Percentiles rank a stretch among this genome's conserved stretches.
These are phyloP conservation scores for Acanthoscelides obtectus DNA, from an alignment of 2,888 invertebrate species.

Conservation along the genomic window DNA sequence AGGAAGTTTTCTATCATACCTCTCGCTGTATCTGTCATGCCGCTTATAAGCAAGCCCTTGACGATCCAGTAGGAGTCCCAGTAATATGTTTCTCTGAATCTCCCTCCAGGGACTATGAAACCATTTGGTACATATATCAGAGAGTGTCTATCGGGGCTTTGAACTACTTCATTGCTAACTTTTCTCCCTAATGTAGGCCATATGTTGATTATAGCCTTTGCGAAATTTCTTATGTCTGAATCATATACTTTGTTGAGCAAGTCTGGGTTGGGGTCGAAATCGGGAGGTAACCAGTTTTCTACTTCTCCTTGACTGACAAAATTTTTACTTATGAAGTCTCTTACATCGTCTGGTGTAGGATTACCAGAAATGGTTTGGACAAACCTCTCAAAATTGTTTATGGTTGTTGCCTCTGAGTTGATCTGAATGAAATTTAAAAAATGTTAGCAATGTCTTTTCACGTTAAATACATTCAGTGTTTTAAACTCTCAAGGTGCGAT, in stretches of 20 bases:
- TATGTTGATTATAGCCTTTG: conserved; percentile 55
- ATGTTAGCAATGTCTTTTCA: too few relatives aligned
- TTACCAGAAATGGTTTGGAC: conserved; percentile 48
- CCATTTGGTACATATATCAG: conserved; percentile 48
- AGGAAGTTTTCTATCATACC: conserved; percentile 77
- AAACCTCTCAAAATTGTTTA: conserved; percentile 54
- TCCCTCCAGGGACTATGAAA: conserved; percentile 67
- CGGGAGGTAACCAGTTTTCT: conserved; percentile 56
- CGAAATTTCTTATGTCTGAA: conserved; percentile 58
- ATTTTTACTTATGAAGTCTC: conserved; percentile 53
- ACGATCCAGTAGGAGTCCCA: conserved; percentile 90
- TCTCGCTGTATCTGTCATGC: conserved; percentile 67
- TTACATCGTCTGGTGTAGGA: conserved; percentile 51
- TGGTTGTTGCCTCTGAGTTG: conserved; percentile 51
- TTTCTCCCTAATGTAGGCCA: conserved; percentile 61
- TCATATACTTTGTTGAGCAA: conserved; percentile 47
- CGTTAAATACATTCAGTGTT: too few relatives aligned
- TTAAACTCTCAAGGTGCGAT: too few relatives aligned
- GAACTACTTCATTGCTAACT: conserved; percentile 54
- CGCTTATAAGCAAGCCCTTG: conserved; percentile 67
- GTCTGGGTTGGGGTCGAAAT: conserved; percentile 56
- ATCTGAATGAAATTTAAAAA: conserved; percentile 7
- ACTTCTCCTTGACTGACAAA: conserved; percentile 57
- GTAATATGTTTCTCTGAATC: conserved; percentile 74
- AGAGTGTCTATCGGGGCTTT: conserved; percentile 46